Evolutionary conservation across 2,797 vertebrate genomes (phyloP).

Genomic region (Manis pentadactyla): DNA sequence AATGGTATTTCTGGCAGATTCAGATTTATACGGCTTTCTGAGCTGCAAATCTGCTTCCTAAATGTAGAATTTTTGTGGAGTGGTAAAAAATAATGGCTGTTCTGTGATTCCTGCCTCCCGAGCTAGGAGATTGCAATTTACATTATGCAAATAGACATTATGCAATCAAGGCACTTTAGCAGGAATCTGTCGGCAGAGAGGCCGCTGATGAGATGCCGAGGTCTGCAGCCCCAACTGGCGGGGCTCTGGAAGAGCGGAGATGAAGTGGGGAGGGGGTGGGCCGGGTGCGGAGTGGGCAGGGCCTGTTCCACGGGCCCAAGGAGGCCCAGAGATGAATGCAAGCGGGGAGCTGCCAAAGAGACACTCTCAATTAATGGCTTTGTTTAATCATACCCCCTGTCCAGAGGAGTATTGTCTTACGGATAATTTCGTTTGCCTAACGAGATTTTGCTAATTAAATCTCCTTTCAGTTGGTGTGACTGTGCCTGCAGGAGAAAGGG

Average conservation of each 20-base stretch:
- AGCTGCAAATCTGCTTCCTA: slow-evolving; percentile 84
- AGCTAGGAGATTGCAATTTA: slow-evolving; percentile 86
- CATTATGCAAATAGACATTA: slow-evolving; percentile 87
- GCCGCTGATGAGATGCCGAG: slow-evolving; percentile 79
- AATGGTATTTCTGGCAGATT: slow-evolving; percentile 72
- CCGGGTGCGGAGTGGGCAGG: not conserved
- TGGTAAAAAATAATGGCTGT: slow-evolving; percentile 81
- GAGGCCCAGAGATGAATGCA: slow-evolving; percentile 66
- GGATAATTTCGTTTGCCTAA: slow-evolving; percentile 99
- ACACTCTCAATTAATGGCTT: slow-evolving; percentile 89
- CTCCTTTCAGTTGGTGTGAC: slow-evolving; percentile 94
- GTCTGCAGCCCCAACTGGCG: slow-evolving; percentile 67
- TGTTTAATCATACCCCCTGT: slow-evolving; percentile 93
- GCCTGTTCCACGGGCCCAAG: slow-evolving; percentile 56
- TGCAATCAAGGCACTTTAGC: slow-evolving; percentile 87
- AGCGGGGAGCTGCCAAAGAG: slow-evolving; percentile 82
- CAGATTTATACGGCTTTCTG: slow-evolving; percentile 79
- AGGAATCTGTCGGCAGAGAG: slow-evolving; percentile 81
- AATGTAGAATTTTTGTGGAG: slow-evolving; percentile 84
- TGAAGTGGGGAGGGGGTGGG: slow-evolving; percentile 24
- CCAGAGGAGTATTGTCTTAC: slow-evolving; percentile 97
- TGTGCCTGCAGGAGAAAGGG: slow-evolving; percentile 90
- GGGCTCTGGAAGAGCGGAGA: slow-evolving; percentile 38
- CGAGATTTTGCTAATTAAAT: slow-evolving; percentile 99
- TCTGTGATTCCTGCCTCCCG: slow-evolving; percentile 71